A percentile compares a stretch with the other conserved stretches of the same genome.
Evolutionary conservation across 2,797 vertebrate species (phyloP).

Genomic region (Ciconia nigra): DNA sequence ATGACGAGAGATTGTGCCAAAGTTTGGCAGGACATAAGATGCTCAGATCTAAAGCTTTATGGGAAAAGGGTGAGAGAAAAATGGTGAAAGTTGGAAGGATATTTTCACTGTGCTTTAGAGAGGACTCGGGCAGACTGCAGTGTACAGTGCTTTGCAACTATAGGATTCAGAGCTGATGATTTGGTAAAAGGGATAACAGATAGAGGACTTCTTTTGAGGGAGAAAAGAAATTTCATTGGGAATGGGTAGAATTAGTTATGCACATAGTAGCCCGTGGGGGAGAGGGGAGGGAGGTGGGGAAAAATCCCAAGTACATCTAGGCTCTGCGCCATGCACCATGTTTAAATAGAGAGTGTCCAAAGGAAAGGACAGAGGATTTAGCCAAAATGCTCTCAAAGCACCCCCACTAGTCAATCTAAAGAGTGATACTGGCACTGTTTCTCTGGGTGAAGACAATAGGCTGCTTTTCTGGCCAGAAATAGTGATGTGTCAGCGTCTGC

Average conservation of each 20-base stretch:
- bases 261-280: background rate
- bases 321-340: background rate
- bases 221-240: background rate
- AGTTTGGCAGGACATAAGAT: background rate
- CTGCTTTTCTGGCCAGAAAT: slow-evolving; percentile 61
- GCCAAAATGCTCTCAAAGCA: slow-evolving; percentile 55
- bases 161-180: background rate
- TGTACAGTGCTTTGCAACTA: background rate
- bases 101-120: background rate
- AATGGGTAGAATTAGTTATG: slow-evolving; percentile 39
- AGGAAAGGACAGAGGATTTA: slow-evolving; percentile 12
- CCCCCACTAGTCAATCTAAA: slow-evolving; percentile 38
- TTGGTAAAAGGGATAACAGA: background rate
- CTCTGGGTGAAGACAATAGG: slow-evolving; percentile 43
- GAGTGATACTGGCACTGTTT: slow-evolving; percentile 51
- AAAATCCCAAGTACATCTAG: background rate
- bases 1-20: background rate
- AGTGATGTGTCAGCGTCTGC: slow-evolving; percentile 66
- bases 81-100: background rate
- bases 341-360: slow-evolving; percentile 36
- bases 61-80: background rate
- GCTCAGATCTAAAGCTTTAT: background rate
- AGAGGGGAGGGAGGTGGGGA: background rate
- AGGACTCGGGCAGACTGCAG: background rate
- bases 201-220: background rate